Evolutionary conservation across 1,140 invertebrate genomes (phyloP).

Genomic region (Drosophila chauvacae): DNA sequence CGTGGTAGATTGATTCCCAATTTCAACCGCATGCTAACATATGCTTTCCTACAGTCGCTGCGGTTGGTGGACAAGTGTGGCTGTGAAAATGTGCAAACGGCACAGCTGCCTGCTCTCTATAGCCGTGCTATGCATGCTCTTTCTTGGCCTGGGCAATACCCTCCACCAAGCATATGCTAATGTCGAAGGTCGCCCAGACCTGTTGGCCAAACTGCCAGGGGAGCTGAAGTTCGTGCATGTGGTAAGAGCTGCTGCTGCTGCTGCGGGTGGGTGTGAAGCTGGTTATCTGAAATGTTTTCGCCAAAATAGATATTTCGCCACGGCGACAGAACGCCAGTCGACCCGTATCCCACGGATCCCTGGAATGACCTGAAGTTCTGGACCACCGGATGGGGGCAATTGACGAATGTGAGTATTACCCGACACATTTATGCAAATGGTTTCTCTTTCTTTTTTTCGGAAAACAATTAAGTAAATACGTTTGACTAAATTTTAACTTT

Average conservation of each 20-base stretch:
- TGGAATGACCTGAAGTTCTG: constrained; percentile 88
- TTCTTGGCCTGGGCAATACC: constrained; percentile 23
- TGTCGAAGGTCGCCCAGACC: constrained; percentile 5
- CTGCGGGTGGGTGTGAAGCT: constrained; percentile 10
- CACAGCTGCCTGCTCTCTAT: constrained; percentile 29
- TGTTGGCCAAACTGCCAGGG: constrained; percentile 54
- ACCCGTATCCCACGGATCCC: constrained; percentile 91
- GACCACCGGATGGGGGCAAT: constrained; percentile 91
- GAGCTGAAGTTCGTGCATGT: constrained; percentile 80
- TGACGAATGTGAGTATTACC: constrained; percentile 89
- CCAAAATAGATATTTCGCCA: constrained; percentile 88
- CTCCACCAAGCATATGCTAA: constrained; percentile 17
- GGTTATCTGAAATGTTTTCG: constrained; percentile 1
- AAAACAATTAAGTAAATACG: background rate
- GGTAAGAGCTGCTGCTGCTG: constrained; percentile 55
- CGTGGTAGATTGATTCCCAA: constrained; percentile 2
- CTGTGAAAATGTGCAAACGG: constrained; percentile 47
- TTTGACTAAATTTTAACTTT: background rate
- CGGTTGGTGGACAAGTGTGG: constrained; percentile 27
- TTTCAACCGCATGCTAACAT: constrained; percentile 22
- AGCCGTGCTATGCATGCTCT: constrained; percentile 44
- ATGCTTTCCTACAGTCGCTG: constrained; percentile 42
- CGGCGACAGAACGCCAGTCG: constrained; percentile 92
- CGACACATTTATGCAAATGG: background rate
- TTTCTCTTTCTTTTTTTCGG: background rate